Base-by-base conservation (phyloP, 2,113 vertebrate genomes). In the Salvelinus alpinus region DNA sequence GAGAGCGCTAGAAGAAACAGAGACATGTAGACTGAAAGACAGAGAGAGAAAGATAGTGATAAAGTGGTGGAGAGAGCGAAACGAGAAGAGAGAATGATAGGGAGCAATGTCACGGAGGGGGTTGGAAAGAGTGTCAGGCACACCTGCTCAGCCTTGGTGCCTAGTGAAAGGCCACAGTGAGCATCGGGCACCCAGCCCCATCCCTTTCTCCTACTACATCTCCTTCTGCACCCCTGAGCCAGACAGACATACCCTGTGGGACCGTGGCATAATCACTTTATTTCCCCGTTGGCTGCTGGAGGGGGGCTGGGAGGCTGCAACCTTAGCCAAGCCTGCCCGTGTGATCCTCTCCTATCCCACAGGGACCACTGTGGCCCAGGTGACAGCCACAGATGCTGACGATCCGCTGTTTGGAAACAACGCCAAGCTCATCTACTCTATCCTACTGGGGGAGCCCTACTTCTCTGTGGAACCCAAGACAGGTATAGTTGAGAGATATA, bases 401-500 rank as follows among this genome's bases (percentile, higher is more conserved):
- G 96, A 98, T 76, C 94, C 95, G 70, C 87, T 91, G 75, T 90
- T 90, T n/a, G 96, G 95, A 73, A 96, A 96, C 81, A 92, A 91
- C 48, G 96, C 96, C 74, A 96, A 96, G 78, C 92, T 99, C 22
- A 89, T 99, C 74, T 99, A 98, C 82, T 96, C 93, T 82, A 93
- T 99, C 31, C 66, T 95, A 72, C 94, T 95, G 85, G 97, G 97
- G 78, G 97, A 96, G 76, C 95, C 98, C 6, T 99, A 99, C 88
- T 99, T 99, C 91, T 97, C 96, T 31, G 94, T 99, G 89, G 96
- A 99, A 80, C 95, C 96, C 29, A 98, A 94, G 75, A 97, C 98
- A 88, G 98, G 98, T 99, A 94, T 16, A 51, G 12, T 51, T 4
- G 4, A 14, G 48, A 51, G 13, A 51, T 51, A 51, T 16, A 51